phyloP scores from a whole-genome alignment of 2,888 invertebrate genomes.

The Agrotis ipsilon region DNA sequence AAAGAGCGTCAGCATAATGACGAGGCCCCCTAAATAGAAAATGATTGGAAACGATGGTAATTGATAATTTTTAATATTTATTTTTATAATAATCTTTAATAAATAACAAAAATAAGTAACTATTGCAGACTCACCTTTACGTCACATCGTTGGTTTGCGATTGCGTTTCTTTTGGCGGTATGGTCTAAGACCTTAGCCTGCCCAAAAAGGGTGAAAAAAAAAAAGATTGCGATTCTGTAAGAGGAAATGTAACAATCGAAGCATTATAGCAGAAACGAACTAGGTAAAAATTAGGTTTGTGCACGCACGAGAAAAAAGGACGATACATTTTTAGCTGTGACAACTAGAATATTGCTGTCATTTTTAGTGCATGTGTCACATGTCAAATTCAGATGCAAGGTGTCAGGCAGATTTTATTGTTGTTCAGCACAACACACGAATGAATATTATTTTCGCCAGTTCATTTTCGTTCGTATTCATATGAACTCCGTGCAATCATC shows the following conservation, averaged over 20 bases:
- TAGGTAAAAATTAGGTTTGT: no score
- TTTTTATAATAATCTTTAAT: no score
- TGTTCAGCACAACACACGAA: constrained; percentile 7
- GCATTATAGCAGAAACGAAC: neutral
- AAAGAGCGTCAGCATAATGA: no score
- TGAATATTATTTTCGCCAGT: constrained; percentile 16
- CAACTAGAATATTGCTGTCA: neutral
- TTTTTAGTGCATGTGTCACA: neutral
- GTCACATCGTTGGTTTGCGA: neutral
- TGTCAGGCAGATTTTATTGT: neutral
- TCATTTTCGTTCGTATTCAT: constrained; percentile 11
- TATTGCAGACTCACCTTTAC: constrained; percentile 3
- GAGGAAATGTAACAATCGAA: neutral
- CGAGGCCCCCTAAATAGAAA: no score
- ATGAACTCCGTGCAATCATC: constrained; percentile 4
- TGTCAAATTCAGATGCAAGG: constrained; percentile 1
- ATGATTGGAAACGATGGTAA: no score
- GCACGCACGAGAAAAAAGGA: neutral
- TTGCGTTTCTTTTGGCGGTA: no score
- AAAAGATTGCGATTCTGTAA: neutral
- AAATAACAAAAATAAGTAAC: neutral
- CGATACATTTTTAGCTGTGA: neutral
- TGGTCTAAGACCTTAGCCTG: no score
- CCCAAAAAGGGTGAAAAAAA: no score
- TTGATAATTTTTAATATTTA: no score